phyloP scores from a whole-genome alignment of 2,113 vertebrate species.

The Zingel zingel region DNA sequence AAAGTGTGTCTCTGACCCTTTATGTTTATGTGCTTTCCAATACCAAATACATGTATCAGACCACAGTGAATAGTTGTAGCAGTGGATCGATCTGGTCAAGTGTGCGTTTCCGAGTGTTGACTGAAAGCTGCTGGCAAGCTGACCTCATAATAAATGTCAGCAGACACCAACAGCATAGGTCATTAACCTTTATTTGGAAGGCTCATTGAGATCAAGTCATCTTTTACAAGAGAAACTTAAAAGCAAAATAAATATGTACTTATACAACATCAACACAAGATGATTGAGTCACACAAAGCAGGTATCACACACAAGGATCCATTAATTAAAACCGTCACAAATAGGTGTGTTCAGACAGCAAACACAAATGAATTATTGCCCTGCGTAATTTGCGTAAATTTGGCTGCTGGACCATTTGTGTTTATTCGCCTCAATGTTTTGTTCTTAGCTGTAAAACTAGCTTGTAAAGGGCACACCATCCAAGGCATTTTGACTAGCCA shows the following conservation, averaged over 20 bases:
- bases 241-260: background rate
- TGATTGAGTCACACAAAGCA: background rate
- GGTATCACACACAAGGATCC: background rate
- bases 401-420: too few relatives aligned
- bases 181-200: background rate
- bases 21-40: background rate
- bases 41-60: slow-evolving; percentile 4
- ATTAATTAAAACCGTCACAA: background rate
- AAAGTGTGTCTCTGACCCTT: slow-evolving; percentile 9
- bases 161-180: background rate
- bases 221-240: background rate
- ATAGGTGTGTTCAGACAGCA: background rate
- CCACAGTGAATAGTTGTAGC: background rate
- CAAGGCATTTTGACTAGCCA: background rate
- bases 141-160: background rate
- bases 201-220: background rate
- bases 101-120: background rate
- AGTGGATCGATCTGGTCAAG: background rate
- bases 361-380: too few relatives aligned
- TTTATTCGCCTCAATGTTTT: too few relatives aligned
- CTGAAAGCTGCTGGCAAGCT: background rate
- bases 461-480: too few relatives aligned
- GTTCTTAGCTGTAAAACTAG: too few relatives aligned
- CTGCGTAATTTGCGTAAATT: too few relatives aligned
- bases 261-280: background rate